Conservation (phyloP, 1,140 invertebrate genomes). For the Trichonephila clavipes region DNA sequence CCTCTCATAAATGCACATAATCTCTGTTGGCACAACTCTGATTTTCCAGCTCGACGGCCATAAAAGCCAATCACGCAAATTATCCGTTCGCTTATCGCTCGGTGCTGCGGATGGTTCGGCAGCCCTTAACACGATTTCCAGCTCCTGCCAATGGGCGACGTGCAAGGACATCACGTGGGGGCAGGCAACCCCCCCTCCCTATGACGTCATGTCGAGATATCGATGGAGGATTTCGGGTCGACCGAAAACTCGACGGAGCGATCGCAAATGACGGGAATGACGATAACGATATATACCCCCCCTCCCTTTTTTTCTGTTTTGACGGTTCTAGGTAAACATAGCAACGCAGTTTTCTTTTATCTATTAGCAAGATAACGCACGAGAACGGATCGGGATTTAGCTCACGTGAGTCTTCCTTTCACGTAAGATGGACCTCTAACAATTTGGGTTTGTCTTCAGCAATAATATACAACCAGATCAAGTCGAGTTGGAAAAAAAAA, state of each 20-base stretch:
- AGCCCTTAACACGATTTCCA: constrained; percentile 34
- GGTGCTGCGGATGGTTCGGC: constrained; percentile 38
- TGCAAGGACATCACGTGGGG: constrained; percentile 55
- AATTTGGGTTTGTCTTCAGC: not conserved
- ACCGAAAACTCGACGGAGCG: constrained; percentile 37
- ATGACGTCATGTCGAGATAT: constrained; percentile 49
- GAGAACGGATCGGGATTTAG: not conserved
- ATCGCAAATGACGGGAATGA: constrained; percentile 26
- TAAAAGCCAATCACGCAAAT: constrained; percentile 72
- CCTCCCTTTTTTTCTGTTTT: constrained; percentile 37
- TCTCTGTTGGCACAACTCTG: constrained; percentile 10
- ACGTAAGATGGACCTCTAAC: not conserved
- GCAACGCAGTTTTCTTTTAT: not conserved
- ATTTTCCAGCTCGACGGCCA: constrained; percentile 59
- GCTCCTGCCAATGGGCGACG: constrained; percentile 43
- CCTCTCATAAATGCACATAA: constrained; percentile 66
- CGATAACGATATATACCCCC: constrained; percentile 4
- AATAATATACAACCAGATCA: not conserved
- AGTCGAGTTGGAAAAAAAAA: not conserved
- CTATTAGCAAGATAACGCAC: not conserved
- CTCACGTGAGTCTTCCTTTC: not conserved
- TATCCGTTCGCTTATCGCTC: constrained; percentile 66
- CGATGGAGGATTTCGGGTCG: constrained; percentile 55
- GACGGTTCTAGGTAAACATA: constrained; percentile 42
- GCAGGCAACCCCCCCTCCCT: not conserved